Percentiles rank a stretch among this genome's conserved stretches.
Evolutionary conservation across 2,797 vertebrate genomes (phyloP).

Genomic region (Hydrophis major): DNA sequence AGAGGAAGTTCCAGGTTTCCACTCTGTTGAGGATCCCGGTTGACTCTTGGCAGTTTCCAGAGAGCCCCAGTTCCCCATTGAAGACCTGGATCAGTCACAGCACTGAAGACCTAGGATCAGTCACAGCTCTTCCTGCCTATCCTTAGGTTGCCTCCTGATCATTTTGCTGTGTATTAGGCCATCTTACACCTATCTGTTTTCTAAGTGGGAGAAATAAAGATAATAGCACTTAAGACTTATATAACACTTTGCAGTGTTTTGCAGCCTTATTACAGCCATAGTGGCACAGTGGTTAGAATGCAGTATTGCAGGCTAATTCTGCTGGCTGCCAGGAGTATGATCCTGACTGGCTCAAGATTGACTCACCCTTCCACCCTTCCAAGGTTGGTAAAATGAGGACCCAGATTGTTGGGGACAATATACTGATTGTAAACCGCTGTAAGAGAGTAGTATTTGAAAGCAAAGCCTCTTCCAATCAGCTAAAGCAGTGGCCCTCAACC

Average conservation of each 20-base stretch:
- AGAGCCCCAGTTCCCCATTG: not conserved
- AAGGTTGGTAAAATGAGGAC: too few relatives aligned
- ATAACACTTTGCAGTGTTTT: not conserved
- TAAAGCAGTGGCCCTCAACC: not conserved
- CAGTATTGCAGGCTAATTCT: too few relatives aligned
- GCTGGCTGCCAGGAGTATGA: too few relatives aligned
- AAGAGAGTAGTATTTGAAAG: not conserved
- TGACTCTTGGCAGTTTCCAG: not conserved
- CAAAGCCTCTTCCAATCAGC: not conserved
- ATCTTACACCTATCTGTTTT: not conserved
- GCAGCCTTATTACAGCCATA: too few relatives aligned
- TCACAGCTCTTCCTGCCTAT: not conserved
- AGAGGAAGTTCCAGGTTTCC: not conserved
- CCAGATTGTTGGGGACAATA: too few relatives aligned
- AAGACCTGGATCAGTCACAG: not conserved
- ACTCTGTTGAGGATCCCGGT: not conserved
- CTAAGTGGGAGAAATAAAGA: not conserved
- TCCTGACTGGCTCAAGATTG: too few relatives aligned
- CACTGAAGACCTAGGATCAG: not conserved
- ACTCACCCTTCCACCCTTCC: too few relatives aligned
- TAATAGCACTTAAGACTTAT: not conserved
- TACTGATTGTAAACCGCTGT: too few relatives aligned
- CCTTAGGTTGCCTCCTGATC: not conserved
- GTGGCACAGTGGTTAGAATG: too few relatives aligned
- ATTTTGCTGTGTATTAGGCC: not conserved